Percentiles rank a stretch among this genome's conserved stretches.
These are phyloP conservation scores for Nautilus pompilius DNA, from an alignment of 1,140 invertebrate genomes.

Conservation along the genomic window DNA sequence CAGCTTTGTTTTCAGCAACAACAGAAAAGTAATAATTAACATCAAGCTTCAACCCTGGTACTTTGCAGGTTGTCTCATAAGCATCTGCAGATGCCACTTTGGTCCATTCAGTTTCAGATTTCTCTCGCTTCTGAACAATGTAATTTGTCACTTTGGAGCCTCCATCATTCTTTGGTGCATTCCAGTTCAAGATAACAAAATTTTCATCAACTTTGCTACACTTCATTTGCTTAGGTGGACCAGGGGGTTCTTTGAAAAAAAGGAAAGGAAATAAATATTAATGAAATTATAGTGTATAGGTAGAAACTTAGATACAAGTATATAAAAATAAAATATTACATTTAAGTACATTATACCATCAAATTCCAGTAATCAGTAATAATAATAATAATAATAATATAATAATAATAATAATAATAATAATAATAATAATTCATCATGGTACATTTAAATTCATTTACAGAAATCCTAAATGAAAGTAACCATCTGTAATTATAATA, in stretches of 20 bases:
- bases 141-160: slow-evolving; percentile 95
- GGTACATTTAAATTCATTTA: too few species aligned
- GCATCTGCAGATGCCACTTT: slow-evolving; percentile 29
- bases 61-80: slow-evolving; percentile 64
- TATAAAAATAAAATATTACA: too few species aligned
- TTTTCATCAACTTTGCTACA: slow-evolving; percentile 92
- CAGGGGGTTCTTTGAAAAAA: slow-evolving; percentile 74
- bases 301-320: too few species aligned
- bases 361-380: too few species aligned
- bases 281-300: too few species aligned
- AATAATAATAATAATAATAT: too few species aligned
- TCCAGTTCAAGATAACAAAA: slow-evolving; percentile 83
- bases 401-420: too few species aligned
- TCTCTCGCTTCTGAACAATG: slow-evolving; percentile 78
- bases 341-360: too few species aligned
- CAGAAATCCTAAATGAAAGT: too few species aligned
- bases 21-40: slow-evolving; percentile 92
- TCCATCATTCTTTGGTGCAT: slow-evolving; percentile 79
- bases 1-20: slow-evolving; percentile 69
- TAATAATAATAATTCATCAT: too few species aligned
- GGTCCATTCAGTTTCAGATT: slow-evolving; percentile 41
- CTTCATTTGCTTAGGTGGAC: slow-evolving; percentile 61
- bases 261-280: neutral
- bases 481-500: too few species aligned
- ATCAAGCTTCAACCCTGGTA: slow-evolving; percentile 87